Conservation (phyloP, 2,888 invertebrate genomes). For the Tryphoninae sp. region DNA sequence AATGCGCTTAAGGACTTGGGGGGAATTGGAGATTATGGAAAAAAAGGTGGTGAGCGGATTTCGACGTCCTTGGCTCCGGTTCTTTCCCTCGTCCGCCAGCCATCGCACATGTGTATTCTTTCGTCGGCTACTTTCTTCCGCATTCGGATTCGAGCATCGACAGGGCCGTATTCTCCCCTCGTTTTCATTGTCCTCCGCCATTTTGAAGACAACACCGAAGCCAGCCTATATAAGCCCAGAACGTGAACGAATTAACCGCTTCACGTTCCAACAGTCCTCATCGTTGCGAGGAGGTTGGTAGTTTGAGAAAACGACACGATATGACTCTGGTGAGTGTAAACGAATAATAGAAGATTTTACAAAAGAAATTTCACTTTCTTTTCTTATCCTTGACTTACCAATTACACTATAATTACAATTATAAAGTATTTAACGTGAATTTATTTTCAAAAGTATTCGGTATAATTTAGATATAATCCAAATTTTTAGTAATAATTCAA, state of each 20-base stretch:
- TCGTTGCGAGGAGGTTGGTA: slow-evolving; percentile 71
- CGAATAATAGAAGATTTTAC: neutral
- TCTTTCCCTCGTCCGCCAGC: slow-evolving; percentile 29
- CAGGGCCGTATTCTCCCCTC: slow-evolving; percentile 55
- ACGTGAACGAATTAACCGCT: slow-evolving; percentile 72
- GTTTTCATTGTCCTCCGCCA: slow-evolving; percentile 27
- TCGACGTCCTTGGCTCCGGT: slow-evolving; percentile 52
- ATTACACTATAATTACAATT: too few relatives aligned
- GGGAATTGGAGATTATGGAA: slow-evolving; percentile 33
- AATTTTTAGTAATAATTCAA: neutral
- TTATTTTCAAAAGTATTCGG: too few relatives aligned
- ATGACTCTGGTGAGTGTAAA: slow-evolving; percentile 65
- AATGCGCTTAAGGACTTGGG: slow-evolving; percentile 6
- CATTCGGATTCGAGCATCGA: slow-evolving; percentile 71
- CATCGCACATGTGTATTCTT: slow-evolving; percentile 19
- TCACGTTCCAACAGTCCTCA: slow-evolving; percentile 73
- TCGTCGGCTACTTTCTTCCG: slow-evolving; percentile 65
- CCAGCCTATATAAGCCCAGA: slow-evolving; percentile 73
- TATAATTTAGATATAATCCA: neutral
- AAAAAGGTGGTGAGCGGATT: slow-evolving; percentile 51
- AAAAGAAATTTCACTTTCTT: too few relatives aligned
- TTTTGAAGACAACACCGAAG: slow-evolving; percentile 18
- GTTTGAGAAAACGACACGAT: slow-evolving; percentile 42
- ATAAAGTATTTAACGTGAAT: too few relatives aligned
- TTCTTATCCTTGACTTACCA: too few relatives aligned